Evolutionary conservation across 2,888 invertebrate species (phyloP), one percentile per base, ranked within the genome.

Genomic region (Bhutanitis thaidina): DNA sequence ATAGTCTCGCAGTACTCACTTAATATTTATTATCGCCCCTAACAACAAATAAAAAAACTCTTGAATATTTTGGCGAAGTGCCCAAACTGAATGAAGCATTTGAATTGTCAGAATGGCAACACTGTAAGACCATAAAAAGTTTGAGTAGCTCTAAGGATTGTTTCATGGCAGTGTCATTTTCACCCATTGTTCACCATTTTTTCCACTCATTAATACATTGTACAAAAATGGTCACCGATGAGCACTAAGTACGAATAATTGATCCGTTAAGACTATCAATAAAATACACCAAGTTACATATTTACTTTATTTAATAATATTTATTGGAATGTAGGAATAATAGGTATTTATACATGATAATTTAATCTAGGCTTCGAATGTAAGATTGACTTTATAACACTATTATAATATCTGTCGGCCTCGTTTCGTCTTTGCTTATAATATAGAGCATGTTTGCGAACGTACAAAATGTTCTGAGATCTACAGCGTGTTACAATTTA

Each of bases 171-270:
- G 84, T 84, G 83, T 74, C 58, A 63, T 54, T 55, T 57, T 69
- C 69, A 43, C 43, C 34, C 65, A 66, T 60, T 41, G 75, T 70
- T 71, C 69, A 69, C 61, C 75, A 77, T 76, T 72, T 68, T 65
- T 44, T 46, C 49, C 56, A 49, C 46, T 13, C 7, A 34, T 46
- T 47, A 20, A 36, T 49, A 34, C 20, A 44, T 41, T 51, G 34
- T 54, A 45, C 46, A 67, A 72, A 75, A 77, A 79, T 81, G 73
- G 67, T 66, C 77, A 77, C 74, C 80, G 56, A 60, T 67, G 72
- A 71, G 71, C 60, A 64, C 74, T 82, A 83, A 84, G 79, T 85
- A 86, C 82, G 73, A 84, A 77, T 83, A 84, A 84, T 85, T 86
- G 82, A 78, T 83, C 78, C 75, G 59, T 71, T 76, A 76, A 64